A percentile compares a stretch with the other conserved stretches of the same genome.
phyloP scores from a whole-genome alignment of 2,113 vertebrate genomes.

The Zosterops lateralis region DNA sequence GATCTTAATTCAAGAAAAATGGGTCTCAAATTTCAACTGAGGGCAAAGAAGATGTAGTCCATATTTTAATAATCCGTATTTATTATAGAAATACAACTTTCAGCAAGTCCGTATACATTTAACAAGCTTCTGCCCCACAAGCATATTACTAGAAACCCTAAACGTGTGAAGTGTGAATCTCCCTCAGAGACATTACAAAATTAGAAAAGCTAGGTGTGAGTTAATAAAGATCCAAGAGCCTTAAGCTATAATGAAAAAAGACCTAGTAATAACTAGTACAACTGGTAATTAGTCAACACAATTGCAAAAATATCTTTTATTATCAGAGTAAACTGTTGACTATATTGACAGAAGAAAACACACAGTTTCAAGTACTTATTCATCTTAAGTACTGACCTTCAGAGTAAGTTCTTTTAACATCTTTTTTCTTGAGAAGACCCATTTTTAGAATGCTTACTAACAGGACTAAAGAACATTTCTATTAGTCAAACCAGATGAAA shows the following conservation, averaged over 20 bases:
- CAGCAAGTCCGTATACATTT: slow-evolving; percentile 64
- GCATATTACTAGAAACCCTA: slow-evolving; percentile 47
- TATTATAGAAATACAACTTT: slow-evolving; percentile 73
- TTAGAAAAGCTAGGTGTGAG: not conserved
- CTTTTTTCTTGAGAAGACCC: not conserved
- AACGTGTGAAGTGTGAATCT: slow-evolving; percentile 4
- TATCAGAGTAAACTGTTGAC: slow-evolving; percentile 27
- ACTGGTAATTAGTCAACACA: slow-evolving; percentile 28
- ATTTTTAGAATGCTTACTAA: slow-evolving; percentile 33
- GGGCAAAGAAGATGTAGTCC: slow-evolving; percentile 73
- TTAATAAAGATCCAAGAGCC: slow-evolving; percentile 10
- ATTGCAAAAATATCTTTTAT: slow-evolving; percentile 31
- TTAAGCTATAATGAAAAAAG: slow-evolving; percentile 23
- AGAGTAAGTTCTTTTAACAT: not conserved
- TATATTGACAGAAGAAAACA: slow-evolving; percentile 7
- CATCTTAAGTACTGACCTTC: not conserved
- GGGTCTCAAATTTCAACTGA: slow-evolving; percentile 69
- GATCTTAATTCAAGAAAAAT: slow-evolving; percentile 53
- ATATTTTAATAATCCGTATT: slow-evolving; percentile 60
- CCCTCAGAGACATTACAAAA: slow-evolving; percentile 8
- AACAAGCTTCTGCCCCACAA: slow-evolving; percentile 62
- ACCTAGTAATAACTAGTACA: slow-evolving; percentile 15
- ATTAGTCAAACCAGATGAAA: not conserved
- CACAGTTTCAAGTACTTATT: not conserved
- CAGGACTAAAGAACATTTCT: not conserved